A percentile compares a stretch with the other conserved stretches of the same genome.
Conservation (phyloP, 2,888 invertebrate species). For the Abrostola triplasia region DNA sequence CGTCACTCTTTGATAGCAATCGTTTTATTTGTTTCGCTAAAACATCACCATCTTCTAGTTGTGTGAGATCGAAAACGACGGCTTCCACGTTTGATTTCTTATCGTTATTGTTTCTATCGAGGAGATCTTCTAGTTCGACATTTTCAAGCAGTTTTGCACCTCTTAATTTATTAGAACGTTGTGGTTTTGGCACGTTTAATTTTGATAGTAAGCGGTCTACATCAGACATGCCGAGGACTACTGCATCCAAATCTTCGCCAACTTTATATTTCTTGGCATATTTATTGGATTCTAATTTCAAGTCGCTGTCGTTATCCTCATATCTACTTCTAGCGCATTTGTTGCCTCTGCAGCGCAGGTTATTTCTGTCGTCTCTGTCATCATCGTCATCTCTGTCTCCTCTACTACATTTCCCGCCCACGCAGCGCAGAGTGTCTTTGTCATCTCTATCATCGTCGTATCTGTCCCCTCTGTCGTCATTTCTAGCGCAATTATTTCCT, state of each 20-base stretch:
- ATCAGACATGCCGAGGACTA: slow-evolving; percentile 61
- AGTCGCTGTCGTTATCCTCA: background rate
- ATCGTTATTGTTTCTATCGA: slow-evolving; percentile 9
- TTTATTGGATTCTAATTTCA: slow-evolving; percentile 26
- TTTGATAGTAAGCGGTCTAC: slow-evolving; percentile 43
- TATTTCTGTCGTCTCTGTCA: background rate
- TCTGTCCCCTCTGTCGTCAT: background rate
- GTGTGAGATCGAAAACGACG: slow-evolving; percentile 43
- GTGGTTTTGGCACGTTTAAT: slow-evolving; percentile 3
- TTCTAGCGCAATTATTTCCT: slow-evolving; percentile 7
- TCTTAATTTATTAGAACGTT: slow-evolving; percentile 1
- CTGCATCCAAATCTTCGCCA: slow-evolving; percentile 62
- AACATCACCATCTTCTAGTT: slow-evolving; percentile 37
- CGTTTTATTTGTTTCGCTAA: slow-evolving; percentile 39
- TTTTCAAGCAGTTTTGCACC: slow-evolving; percentile 20
- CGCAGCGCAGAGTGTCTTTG: too few relatives aligned
- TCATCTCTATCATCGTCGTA: background rate
- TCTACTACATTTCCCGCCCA: background rate
- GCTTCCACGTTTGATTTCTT: slow-evolving; percentile 41
- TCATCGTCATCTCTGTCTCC: background rate
- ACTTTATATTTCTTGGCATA: slow-evolving; percentile 55
- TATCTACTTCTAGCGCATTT: slow-evolving; percentile 22
- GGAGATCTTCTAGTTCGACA: slow-evolving; percentile 25
- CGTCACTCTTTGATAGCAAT: slow-evolving; percentile 11
- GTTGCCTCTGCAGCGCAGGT: slow-evolving; percentile 27